These are phyloP conservation scores for Varanus salvator DNA, from an alignment of 2,113 vertebrate species.

Conservation along the genomic window DNA sequence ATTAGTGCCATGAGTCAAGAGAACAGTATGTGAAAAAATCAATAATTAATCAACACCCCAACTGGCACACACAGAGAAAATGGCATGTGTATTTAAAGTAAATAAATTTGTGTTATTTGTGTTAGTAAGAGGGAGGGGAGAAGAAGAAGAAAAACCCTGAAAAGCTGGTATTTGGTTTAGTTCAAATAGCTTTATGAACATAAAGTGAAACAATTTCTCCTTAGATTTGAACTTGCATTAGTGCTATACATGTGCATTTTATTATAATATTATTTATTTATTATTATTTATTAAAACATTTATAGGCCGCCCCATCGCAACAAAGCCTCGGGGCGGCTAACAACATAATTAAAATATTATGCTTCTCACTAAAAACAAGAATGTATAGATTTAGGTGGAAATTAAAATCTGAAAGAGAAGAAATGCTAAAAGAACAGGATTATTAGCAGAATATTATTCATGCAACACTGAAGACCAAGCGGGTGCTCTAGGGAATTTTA, in stretches of 20 bases:
- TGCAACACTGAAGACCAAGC: no score
- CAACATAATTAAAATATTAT: no score
- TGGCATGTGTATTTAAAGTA: conserved; percentile 49
- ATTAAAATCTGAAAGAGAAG: conserved; percentile 23
- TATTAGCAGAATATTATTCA: not conserved
- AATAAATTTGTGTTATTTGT: conserved; percentile 34
- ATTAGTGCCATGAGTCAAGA: conserved; percentile 51
- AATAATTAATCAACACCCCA: conserved; percentile 68
- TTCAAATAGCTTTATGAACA: conserved; percentile 43
- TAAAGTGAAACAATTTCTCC: conserved; percentile 20
- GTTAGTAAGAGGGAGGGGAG: not conserved
- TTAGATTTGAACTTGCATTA: not conserved
- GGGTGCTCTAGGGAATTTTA: no score
- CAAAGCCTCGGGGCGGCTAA: no score
- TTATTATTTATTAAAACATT: no score
- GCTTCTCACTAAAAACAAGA: not conserved
- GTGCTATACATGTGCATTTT: not conserved
- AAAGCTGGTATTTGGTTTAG: conserved; percentile 37
- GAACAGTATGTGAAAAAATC: conserved; percentile 63
- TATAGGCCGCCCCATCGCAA: no score
- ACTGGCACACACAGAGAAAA: conserved; percentile 51
- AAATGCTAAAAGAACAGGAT: conserved; percentile 25
- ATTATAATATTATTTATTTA: no score
- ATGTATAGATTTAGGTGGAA: conserved; percentile 6
- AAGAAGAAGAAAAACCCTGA: conserved; percentile 19